These are phyloP conservation scores for Marronus borbonicus DNA, from an alignment of 2,888 invertebrate species.

Conservation along the genomic window DNA sequence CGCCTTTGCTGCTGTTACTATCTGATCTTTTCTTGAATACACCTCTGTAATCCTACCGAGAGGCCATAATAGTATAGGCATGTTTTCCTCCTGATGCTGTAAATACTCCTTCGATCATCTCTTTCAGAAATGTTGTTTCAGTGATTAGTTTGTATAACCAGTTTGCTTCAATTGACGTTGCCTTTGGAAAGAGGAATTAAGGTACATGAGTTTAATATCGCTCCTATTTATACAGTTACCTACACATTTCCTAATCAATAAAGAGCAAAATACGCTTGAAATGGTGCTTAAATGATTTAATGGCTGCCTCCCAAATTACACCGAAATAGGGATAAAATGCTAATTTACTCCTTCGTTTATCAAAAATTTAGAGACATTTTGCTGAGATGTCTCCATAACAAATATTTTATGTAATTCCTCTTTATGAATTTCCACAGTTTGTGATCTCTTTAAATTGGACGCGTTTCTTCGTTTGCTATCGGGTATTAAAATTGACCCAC, in stretches of 20 bases:
- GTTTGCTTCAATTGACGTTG: background rate
- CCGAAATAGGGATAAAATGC: conserved; percentile 37
- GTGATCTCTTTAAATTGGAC: background rate
- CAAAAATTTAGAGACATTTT: background rate
- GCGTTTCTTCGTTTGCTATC: background rate
- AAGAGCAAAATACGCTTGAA: conserved; percentile 5
- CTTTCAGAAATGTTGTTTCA: background rate
- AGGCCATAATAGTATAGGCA: background rate
- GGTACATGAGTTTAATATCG: conserved; percentile 32
- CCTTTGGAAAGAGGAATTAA: conserved; percentile 13
- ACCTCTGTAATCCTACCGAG: background rate
- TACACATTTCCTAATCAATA: conserved; percentile 21
- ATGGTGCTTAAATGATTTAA: conserved; percentile 27
- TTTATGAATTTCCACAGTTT: conserved; percentile 54
- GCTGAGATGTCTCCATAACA: conserved; percentile 1
- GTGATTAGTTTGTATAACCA: background rate
- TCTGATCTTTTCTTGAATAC: background rate
- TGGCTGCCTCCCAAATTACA: conserved; percentile 1
- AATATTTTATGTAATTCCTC: conserved; percentile 30
- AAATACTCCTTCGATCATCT: background rate
- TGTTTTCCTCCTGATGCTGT: background rate
- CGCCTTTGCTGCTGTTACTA: too few species aligned
- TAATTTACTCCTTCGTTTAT: background rate
- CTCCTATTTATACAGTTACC: background rate
- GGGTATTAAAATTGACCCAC: background rate